These are phyloP conservation scores for Zapornia atra DNA, from an alignment of 2,113 vertebrate genomes.

Conservation along the genomic window DNA sequence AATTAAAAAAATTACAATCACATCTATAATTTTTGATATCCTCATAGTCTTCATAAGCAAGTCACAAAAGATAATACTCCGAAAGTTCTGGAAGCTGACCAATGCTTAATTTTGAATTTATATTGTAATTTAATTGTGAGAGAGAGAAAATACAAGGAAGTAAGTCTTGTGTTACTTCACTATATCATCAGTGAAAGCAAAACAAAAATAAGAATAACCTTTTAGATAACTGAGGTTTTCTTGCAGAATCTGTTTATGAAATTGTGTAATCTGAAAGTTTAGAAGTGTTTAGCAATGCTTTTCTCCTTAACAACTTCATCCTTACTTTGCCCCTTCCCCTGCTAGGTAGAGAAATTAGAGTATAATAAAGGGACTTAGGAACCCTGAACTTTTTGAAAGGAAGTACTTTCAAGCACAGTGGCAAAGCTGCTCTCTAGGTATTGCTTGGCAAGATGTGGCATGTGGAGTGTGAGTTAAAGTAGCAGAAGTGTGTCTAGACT, in stretches of 20 bases:
- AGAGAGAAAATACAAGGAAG: background rate
- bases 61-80: background rate
- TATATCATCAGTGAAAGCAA: background rate
- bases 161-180: background rate
- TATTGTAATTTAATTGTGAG: background rate
- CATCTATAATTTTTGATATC: background rate
- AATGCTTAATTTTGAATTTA: background rate
- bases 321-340: background rate
- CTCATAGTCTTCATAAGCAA: background rate
- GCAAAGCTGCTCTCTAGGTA: background rate
- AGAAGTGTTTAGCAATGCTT: background rate
- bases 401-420: background rate
- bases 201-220: background rate
- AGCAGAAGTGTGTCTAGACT: accelerated
- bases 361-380: background rate
- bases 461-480: background rate
- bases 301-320: background rate
- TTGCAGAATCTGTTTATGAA: background rate
- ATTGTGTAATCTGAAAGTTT: background rate
- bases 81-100: background rate
- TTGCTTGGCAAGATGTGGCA: background rate
- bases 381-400: background rate
- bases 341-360: background rate
- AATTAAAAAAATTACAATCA: background rate
- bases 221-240: background rate